Evolutionary conservation across 2,113 vertebrate genomes (phyloP).

Genomic region (Atrichornis clamosus): DNA sequence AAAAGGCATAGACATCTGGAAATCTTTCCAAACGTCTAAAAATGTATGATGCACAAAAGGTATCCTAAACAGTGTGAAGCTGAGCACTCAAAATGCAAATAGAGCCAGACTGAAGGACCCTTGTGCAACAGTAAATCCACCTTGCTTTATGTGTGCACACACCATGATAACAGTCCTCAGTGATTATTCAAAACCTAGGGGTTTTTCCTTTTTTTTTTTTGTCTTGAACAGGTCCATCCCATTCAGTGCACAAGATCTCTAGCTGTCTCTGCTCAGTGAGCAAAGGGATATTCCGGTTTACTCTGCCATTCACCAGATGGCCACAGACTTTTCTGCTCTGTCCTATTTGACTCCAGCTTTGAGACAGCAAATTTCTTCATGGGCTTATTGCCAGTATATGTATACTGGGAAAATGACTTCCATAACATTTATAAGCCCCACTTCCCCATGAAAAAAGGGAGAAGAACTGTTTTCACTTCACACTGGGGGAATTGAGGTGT

Average conservation of each 20-base stretch:
- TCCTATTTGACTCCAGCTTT: not conserved
- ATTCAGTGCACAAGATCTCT: not conserved
- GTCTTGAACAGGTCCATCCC: not conserved
- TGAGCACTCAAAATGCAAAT: not conserved
- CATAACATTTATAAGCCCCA: not conserved
- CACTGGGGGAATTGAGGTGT: not conserved
- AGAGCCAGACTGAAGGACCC: not conserved
- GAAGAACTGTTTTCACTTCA: not conserved
- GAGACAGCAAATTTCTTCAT: not conserved
- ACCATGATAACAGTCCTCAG: not conserved
- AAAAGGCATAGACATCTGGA: not conserved
- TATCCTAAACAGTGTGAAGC: not conserved
- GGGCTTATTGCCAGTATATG: not conserved
- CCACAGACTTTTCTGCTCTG: not conserved
- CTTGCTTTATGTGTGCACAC: not conserved
- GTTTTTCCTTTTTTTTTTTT: not conserved
- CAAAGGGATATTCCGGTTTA: not conserved
- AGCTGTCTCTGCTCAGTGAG: not conserved
- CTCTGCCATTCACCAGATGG: not conserved
- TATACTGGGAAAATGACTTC: not conserved
- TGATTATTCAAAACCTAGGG: not conserved
- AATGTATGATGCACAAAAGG: accelerated
- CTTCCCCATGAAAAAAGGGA: not conserved
- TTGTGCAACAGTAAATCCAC: not conserved
- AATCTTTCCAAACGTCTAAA: not conserved